These are phyloP conservation scores for Tillus elongatus DNA, from an alignment of 2,888 invertebrate genomes.

Conservation along the genomic window DNA sequence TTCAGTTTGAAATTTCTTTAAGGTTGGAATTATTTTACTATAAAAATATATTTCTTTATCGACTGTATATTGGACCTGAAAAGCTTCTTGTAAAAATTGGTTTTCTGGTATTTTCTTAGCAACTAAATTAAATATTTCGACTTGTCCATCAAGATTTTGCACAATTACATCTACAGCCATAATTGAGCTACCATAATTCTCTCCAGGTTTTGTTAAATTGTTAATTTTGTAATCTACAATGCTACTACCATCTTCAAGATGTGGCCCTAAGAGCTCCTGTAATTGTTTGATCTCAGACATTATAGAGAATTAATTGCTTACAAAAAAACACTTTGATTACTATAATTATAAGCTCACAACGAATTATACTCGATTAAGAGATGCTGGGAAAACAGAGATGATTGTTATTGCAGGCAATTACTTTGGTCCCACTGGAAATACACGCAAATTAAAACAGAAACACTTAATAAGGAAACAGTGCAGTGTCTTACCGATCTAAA, in stretches of 20 bases:
- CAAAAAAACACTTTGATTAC: too few species aligned
- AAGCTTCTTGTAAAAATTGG: slow-evolving; percentile 41
- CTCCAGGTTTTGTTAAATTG: slow-evolving; percentile 41
- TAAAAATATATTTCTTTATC: slow-evolving; percentile 47
- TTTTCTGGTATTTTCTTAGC: slow-evolving; percentile 47
- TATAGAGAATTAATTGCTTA: too few species aligned
- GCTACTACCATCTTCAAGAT: not conserved
- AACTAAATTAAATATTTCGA: slow-evolving; percentile 41
- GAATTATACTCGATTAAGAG: too few species aligned
- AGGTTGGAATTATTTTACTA: slow-evolving; percentile 38
- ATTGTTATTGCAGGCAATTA: too few species aligned
- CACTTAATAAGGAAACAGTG: too few species aligned
- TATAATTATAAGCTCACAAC: too few species aligned
- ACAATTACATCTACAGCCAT: slow-evolving; percentile 31
- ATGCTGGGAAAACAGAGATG: too few species aligned
- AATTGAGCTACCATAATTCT: slow-evolving; percentile 48
- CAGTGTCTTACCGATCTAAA: too few species aligned
- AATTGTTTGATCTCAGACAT: not conserved
- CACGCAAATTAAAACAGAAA: too few species aligned
- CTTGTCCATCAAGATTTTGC: too few species aligned
- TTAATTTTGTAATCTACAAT: slow-evolving; percentile 16
- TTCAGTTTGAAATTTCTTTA: slow-evolving; percentile 40
- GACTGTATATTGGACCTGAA: slow-evolving; percentile 44
- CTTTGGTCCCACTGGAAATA: too few species aligned
- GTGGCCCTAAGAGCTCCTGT: not conserved